Percentiles rank a stretch among this genome's conserved stretches.
These are phyloP conservation scores for Platyrinchus mystaceus DNA, from an alignment of 2,797 vertebrate genomes.

Conservation along the genomic window DNA sequence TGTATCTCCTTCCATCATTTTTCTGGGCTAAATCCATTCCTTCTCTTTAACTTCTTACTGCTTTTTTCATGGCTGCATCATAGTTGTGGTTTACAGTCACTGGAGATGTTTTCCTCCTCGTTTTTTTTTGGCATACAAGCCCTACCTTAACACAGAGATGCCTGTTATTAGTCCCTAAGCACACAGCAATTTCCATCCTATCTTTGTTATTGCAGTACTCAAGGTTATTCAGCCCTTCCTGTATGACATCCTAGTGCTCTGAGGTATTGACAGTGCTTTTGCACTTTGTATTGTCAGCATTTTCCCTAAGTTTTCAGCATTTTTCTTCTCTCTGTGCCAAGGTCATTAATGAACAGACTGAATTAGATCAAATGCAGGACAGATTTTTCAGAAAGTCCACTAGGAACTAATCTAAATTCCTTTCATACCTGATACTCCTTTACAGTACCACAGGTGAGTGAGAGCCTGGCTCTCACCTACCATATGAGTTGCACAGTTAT, in stretches of 20 bases:
- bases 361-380: conserved; percentile 4
- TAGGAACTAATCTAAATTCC: background rate
- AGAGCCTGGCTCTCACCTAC: background rate
- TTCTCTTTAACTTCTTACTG: background rate
- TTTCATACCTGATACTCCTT: background rate
- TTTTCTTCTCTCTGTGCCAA: conserved; percentile 1
- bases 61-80: background rate
- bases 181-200: background rate
- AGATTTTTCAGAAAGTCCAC: background rate
- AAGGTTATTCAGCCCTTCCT: conserved; percentile 7
- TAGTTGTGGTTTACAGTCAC: background rate
- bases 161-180: background rate
- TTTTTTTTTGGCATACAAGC: background rate
- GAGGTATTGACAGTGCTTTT: background rate
- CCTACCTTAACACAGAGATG: background rate
- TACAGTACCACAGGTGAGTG: background rate
- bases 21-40: background rate
- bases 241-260: background rate
- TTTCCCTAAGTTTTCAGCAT: background rate
- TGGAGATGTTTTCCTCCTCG: background rate
- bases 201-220: background rate
- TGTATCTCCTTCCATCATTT: background rate
- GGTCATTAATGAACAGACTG: background rate
- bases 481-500: background rate
- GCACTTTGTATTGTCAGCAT: background rate